These are phyloP conservation scores for Paratilapia polleni DNA, from an alignment of 2,113 vertebrate species.

Conservation along the genomic window DNA sequence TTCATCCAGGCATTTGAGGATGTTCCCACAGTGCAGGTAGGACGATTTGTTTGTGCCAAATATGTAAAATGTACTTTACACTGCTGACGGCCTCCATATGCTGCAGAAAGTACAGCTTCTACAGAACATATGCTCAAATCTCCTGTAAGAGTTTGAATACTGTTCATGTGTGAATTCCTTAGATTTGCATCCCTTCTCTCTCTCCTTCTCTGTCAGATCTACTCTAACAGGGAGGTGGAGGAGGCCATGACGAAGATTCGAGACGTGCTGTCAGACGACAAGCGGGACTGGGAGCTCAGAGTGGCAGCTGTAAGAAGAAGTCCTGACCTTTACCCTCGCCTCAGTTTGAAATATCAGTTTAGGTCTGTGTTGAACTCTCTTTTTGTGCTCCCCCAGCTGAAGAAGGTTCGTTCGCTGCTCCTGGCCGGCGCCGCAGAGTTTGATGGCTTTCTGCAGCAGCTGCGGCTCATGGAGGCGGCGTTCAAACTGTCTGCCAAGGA, in stretches of 20 bases:
- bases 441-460: conserved; percentile 90
- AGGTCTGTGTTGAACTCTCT: neutral
- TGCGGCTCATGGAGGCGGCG: conserved; percentile 89
- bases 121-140: too few species aligned
- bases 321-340: neutral
- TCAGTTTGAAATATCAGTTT: neutral
- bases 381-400: conserved; percentile 80
- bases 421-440: conserved; percentile 91
- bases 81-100: neutral
- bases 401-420: conserved; percentile 91
- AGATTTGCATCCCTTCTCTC: neutral
- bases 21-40: conserved; percentile 90
- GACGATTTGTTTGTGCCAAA: neutral
- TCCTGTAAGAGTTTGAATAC: too few species aligned
- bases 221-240: conserved; percentile 94
- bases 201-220: conserved; percentile 81
- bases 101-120: neutral
- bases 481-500: conserved; percentile 96
- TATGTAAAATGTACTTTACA: neutral
- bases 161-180: neutral
- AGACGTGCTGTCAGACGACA: conserved; percentile 94
- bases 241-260: conserved; percentile 95
- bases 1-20: conserved; percentile 95
- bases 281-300: conserved; percentile 95
- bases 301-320: conserved; percentile 86